Conservation (phyloP, 2,888 invertebrate genomes). For the Epinotia brunnichana region DNA sequence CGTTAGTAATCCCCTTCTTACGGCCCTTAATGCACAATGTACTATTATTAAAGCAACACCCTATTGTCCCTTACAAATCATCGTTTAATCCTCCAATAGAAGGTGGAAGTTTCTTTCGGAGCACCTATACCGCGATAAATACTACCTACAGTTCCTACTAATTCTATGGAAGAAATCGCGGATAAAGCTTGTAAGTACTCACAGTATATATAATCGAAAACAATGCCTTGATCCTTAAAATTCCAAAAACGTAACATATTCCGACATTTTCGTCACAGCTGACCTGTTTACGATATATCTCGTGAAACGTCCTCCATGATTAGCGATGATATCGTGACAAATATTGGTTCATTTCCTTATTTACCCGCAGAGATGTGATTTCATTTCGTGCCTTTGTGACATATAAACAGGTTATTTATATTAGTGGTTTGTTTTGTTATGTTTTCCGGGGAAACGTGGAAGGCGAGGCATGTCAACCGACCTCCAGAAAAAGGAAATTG, state of each 20-base stretch:
- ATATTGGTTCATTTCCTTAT: slow-evolving; percentile 43
- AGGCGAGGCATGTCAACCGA: neutral
- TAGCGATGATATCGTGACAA: slow-evolving; percentile 35
- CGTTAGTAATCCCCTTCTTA: too few species aligned
- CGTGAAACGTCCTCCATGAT: slow-evolving; percentile 29
- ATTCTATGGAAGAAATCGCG: too few species aligned
- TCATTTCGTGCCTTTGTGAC: slow-evolving; percentile 26
- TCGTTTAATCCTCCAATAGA: too few species aligned
- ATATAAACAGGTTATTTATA: slow-evolving; percentile 15
- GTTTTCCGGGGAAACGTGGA: neutral
- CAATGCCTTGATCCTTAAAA: neutral
- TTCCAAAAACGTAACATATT: neutral
- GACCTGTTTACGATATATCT: slow-evolving; percentile 24
- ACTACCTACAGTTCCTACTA: too few species aligned
- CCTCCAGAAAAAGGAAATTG: neutral
- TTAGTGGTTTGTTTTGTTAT: slow-evolving; percentile 15
- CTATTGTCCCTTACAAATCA: too few species aligned
- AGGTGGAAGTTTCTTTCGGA: too few species aligned
- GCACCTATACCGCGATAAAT: too few species aligned
- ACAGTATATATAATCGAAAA: neutral
- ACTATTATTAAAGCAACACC: too few species aligned
- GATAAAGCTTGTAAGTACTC: neutral
- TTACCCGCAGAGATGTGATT: slow-evolving; percentile 21
- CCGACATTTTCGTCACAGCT: neutral
- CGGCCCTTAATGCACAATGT: too few species aligned